These are phyloP conservation scores for Megaceryle maxima DNA, from an alignment of 2,113 vertebrate species.

Conservation along the genomic window DNA sequence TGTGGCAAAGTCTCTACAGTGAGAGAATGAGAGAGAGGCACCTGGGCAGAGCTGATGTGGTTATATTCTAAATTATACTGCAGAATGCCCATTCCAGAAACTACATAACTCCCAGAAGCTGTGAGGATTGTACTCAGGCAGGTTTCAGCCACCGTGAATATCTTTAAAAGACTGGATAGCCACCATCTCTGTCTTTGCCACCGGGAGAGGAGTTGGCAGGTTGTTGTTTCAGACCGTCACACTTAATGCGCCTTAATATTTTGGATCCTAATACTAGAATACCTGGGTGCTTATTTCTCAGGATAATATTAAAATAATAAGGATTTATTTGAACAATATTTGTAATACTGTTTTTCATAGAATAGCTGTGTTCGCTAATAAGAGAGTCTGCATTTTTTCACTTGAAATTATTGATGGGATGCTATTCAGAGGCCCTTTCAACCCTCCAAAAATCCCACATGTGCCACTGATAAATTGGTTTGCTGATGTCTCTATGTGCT, in stretches of 20 bases:
- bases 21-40: not conserved
- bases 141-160: not conserved
- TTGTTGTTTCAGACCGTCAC: not conserved
- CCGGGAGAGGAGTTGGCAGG: not conserved
- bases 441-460: not conserved
- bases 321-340: not conserved
- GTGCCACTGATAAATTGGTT: not conserved
- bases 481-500: not conserved
- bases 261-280: not conserved
- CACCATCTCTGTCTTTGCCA: not conserved
- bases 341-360: not conserved
- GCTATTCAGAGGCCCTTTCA: not conserved
- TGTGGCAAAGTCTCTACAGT: not conserved
- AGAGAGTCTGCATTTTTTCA: not conserved
- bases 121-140: not conserved
- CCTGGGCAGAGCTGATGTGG: not conserved
- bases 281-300: not conserved
- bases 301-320: not conserved
- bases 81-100: not conserved
- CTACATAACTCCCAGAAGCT: not conserved
- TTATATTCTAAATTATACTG: not conserved
- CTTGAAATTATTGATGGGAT: not conserved
- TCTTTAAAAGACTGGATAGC: not conserved
- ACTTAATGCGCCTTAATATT: not conserved
- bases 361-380: not conserved